A percentile compares a stretch with the other conserved stretches of the same genome.
Conservation (phyloP, 2,113 vertebrate genomes). For the Eubucco bourcierii region DNA sequence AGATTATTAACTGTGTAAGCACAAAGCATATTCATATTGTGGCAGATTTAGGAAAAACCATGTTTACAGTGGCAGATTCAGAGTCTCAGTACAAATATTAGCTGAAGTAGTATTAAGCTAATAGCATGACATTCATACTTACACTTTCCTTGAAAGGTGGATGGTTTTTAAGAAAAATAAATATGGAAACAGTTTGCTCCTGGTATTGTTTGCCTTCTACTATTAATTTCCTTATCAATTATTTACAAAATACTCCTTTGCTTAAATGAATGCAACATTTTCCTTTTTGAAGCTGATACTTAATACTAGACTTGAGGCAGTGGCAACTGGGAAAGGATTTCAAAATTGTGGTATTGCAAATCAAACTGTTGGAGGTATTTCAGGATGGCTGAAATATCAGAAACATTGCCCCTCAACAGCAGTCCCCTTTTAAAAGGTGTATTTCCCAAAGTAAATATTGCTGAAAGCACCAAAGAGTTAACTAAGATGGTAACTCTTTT, state of each 20-base stretch:
- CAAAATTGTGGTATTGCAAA: not conserved
- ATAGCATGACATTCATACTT: not conserved
- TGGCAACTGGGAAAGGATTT: not conserved
- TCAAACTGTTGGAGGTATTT: not conserved
- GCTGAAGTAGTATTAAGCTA: not conserved
- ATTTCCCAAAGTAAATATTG: not conserved
- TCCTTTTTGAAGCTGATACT: not conserved
- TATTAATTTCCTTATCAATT: not conserved
- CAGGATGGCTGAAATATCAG: not conserved
- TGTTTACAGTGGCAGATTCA: not conserved
- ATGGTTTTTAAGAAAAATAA: not conserved
- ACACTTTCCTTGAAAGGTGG: not conserved
- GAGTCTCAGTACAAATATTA: constrained; percentile 20
- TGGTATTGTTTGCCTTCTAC: not conserved
- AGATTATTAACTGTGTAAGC: not conserved
- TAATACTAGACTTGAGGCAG: not conserved
- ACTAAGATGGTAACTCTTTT: not conserved
- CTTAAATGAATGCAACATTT: not conserved
- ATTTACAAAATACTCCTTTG: not conserved
- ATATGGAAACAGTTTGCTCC: not conserved
- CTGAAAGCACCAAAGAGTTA: not conserved
- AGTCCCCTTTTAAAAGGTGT: not conserved
- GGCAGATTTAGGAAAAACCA: not conserved
- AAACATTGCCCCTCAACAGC: not conserved
- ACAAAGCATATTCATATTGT: not conserved